Evolutionary conservation across 2,113 vertebrate genomes (phyloP).

Genomic region (Parus major): DNA sequence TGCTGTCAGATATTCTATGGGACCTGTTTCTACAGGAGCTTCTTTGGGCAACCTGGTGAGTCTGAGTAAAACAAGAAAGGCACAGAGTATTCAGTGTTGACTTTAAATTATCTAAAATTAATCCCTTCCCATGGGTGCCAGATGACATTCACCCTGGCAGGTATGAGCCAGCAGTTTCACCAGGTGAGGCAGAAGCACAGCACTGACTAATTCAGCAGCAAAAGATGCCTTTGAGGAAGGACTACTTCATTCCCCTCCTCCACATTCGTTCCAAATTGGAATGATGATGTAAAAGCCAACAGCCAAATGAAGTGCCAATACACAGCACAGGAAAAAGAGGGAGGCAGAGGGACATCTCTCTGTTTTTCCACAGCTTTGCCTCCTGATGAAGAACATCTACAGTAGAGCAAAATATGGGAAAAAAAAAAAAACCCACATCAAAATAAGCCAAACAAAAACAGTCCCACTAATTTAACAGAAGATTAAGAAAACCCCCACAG

Average conservation of each 20-base stretch:
- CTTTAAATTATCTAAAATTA: not conserved
- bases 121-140: not conserved
- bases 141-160: not conserved
- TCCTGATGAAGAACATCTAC: not conserved
- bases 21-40: not conserved
- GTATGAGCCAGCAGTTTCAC: not conserved
- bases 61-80: not conserved
- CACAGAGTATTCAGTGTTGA: fast-evolving
- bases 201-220: not conserved
- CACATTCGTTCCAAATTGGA: not conserved
- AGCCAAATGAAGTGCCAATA: not conserved
- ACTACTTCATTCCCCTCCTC: not conserved
- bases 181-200: not conserved
- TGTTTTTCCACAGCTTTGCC: not conserved
- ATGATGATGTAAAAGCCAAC: not conserved
- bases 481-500: not conserved
- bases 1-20: not conserved
- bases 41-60: not conserved
- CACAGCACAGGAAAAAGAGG: not conserved
- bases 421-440: not conserved
- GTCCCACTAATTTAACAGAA: not conserved
- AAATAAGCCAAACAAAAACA: not conserved
- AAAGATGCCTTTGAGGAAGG: not conserved
- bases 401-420: not conserved
- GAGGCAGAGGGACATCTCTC: not conserved